phyloP scores from a whole-genome alignment of 2,888 invertebrate species.

The Agrypnus murinus region DNA sequence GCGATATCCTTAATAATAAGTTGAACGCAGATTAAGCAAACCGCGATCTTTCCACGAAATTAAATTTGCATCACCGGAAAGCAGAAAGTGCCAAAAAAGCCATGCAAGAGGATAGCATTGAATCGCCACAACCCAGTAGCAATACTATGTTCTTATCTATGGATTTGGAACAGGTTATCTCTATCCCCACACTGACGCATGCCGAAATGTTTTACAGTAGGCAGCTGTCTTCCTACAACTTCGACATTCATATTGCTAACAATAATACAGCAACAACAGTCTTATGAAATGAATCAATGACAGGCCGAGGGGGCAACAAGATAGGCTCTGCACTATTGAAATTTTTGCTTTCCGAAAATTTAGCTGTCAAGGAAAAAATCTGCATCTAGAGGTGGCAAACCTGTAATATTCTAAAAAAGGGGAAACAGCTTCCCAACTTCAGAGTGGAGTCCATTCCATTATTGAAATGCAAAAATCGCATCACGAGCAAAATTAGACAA shows the following conservation, averaged over 20 bases:
- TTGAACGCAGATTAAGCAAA: constrained; percentile 13
- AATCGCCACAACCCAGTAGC: constrained; percentile 23
- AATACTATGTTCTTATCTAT: constrained; percentile 33
- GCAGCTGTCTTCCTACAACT: constrained; percentile 30
- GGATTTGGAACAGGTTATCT: constrained; percentile 42
- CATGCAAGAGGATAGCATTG: constrained; percentile 19
- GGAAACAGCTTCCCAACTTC: constrained; percentile 8
- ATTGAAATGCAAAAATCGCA: constrained; percentile 11
- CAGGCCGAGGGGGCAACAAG: no score
- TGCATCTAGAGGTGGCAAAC: constrained; percentile 2
- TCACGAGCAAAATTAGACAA: constrained; percentile 11
- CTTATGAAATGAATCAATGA: no score
- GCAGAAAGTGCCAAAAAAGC: constrained; percentile 29
- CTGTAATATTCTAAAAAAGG: constrained; percentile 7
- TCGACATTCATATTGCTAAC: no score
- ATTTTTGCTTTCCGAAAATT: constrained; percentile 9
- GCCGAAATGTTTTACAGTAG: no score
- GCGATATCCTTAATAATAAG: constrained; percentile 27
- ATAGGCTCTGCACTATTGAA: constrained; percentile 22
- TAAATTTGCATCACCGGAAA: constrained; percentile 32
- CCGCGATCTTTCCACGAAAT: constrained; percentile 8
- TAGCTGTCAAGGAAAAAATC: constrained; percentile 7
- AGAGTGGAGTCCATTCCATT: background rate
- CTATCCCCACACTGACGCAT: no score
- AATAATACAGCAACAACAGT: constrained; percentile 7